Evolutionary conservation across 2,888 invertebrate genomes (phyloP), one percentile per base, ranked within the genome.

Genomic region (Diplazon laetatorius): DNA sequence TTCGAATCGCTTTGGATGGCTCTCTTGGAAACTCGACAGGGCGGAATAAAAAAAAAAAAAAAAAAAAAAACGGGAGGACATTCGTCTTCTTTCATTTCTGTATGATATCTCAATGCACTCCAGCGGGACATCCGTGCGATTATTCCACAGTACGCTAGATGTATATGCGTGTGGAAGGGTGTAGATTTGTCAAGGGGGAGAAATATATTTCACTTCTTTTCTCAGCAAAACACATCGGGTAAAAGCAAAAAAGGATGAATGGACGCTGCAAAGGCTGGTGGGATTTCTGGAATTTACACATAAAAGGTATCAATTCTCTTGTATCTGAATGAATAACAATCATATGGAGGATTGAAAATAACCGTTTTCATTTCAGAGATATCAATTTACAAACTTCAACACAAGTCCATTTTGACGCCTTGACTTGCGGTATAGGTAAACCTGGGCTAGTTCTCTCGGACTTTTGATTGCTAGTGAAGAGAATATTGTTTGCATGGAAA

Each of bases 91-190:
- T 76, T 74, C 80, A 62, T 80, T 80, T 78, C 75, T 71, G 65
- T 62, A 68, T 74, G 71, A 78, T 78, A 78, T 78, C 78, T 75
- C 71, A 75, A 75, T 78, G 75, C 62, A 63, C 62, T 71, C 14
- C 75, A 70, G 65, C 75, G 78, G 75, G 78, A 68, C 66, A 78
- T 75, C 71, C 78, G 62, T 63, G 68, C 71, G 78, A 78, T 78
- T 75, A 71, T 63, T 55, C 63, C 50, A 35, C 50, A 25, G 59
- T 55, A 10, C 52, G 37, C 62, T 35, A 42, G 5, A 20, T 50
- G 63, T 69, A 52, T 57, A 69, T 18, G 37, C 46, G 12, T 42
- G n/a, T 25, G n/a, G 63, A 63, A 57, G 75, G 62, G 78, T 71
- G 74, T 71, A 48, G 66, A 68, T 44, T 57, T 48, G 66, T 63